Evolutionary conservation across 2,797 vertebrate genomes (phyloP).

Genomic region (Tympanoctomys barrerae): DNA sequence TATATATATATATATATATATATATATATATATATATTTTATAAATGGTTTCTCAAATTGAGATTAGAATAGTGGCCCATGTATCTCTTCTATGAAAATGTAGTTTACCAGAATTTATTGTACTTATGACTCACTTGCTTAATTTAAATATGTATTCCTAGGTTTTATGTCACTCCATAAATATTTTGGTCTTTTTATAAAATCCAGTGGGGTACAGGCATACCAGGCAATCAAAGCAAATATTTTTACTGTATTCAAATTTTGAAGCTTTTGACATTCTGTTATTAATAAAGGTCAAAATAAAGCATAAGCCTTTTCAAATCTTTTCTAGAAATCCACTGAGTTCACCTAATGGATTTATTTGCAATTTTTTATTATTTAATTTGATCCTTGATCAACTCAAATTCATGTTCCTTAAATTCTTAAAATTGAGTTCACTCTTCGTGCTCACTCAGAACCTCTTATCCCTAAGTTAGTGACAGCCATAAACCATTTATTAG

Average conservation of each 20-base stretch:
- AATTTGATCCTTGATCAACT: constrained; percentile 35
- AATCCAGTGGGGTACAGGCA: background rate
- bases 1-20: background rate
- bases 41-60: background rate
- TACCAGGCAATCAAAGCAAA: background rate
- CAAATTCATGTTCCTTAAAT: constrained; percentile 40
- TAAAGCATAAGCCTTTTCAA: background rate
- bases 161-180: background rate
- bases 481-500: constrained; percentile 39
- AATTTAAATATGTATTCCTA: background rate
- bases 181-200: background rate
- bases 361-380: constrained; percentile 12
- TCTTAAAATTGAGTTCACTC: constrained; percentile 62
- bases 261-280: background rate
- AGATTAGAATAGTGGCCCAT: background rate
- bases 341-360: constrained; percentile 42
- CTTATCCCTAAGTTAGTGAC: constrained; percentile 46
- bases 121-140: background rate
- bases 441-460: background rate
- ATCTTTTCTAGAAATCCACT: background rate
- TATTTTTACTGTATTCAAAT: background rate
- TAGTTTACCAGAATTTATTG: constrained; percentile 14
- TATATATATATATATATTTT: too few species aligned
- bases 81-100: background rate
- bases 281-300: background rate